Base-by-base conservation (phyloP, 2,113 vertebrate species). In the Poecile atricapillus region DNA sequence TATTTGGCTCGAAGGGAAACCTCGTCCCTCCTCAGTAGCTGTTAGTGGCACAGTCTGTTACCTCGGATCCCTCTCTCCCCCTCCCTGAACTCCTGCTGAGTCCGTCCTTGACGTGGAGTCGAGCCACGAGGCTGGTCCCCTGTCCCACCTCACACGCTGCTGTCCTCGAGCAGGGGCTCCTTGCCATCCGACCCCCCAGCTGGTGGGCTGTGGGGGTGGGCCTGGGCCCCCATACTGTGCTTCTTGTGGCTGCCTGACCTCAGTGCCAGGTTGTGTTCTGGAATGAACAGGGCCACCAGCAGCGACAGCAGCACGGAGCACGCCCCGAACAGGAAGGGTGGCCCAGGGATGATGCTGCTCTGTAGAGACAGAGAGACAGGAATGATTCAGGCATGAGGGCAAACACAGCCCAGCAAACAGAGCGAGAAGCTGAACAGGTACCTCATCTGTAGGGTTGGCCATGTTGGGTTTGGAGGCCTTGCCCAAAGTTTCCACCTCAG, bases 261-360 rank as follows among this genome's bases (percentile, higher is more conserved):
- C 97, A 97, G 59, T 10, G 97, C 94, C 15, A 98, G 98, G 33
- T 97, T 99, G 97, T 99, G 99, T 94, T 99, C 99, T 0, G 99
- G 99, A 75, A 99, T 99, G 93, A 99, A 99, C 96, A 99, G 98
- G 27, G 99, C 99, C 96, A 99, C 99, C 87, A 99, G 98, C 68
- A 99, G 97, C 9, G 99, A 99, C 49, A 99, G 98, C 94, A 99
- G 98, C 93, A 99, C 99, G 1, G 99, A 99, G 90, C 99, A 99
- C 2, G 99, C 99, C 28, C 99, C 99, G 1, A 99, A 99, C 60
- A 99, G 98, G 96, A 99, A 99, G 1, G 99, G 99, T 55, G 99
- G 99, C n/a, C 99, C 99, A 0, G 99, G 99, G 89, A 99, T 99
- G 95, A 99, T 99, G 97, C 98, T 97, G 96, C 99, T 99, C 99